Conservation (phyloP, 2,797 vertebrate genomes). For the Hemibagrus guttatus region DNA sequence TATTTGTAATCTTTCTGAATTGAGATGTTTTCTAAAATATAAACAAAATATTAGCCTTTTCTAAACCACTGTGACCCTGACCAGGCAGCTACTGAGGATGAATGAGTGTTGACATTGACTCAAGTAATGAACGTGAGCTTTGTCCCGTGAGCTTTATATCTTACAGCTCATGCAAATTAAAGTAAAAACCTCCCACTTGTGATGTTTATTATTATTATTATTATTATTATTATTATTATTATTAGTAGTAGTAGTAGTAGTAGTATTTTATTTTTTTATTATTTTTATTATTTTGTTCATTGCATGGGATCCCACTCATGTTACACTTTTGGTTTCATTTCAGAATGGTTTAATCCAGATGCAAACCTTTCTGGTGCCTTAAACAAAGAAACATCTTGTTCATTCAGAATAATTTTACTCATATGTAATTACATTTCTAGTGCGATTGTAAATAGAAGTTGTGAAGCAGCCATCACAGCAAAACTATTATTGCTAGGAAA, state of each 20-base stretch:
- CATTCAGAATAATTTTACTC: not conserved
- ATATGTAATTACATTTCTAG: not conserved
- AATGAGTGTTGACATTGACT: not conserved
- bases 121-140: not conserved
- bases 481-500: constrained; percentile 21
- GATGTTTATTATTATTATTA: not conserved
- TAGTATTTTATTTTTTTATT: too few relatives aligned
- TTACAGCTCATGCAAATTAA: not conserved
- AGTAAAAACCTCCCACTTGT: not conserved
- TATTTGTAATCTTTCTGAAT: not conserved
- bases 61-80: not conserved
- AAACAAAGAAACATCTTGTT: not conserved
- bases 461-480: constrained; percentile 21
- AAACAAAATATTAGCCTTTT: not conserved
- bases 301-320: not conserved
- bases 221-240: too few relatives aligned
- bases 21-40: not conserved
- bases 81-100: not conserved
- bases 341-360: not conserved
- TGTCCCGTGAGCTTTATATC: not conserved
- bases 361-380: not conserved
- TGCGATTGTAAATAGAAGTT: constrained; percentile 13
- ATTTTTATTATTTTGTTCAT: too few relatives aligned
- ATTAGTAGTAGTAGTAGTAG: too few relatives aligned
- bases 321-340: not conserved